Conservation (phyloP, 1,140 invertebrate species). For the Magallana angulata region DNA sequence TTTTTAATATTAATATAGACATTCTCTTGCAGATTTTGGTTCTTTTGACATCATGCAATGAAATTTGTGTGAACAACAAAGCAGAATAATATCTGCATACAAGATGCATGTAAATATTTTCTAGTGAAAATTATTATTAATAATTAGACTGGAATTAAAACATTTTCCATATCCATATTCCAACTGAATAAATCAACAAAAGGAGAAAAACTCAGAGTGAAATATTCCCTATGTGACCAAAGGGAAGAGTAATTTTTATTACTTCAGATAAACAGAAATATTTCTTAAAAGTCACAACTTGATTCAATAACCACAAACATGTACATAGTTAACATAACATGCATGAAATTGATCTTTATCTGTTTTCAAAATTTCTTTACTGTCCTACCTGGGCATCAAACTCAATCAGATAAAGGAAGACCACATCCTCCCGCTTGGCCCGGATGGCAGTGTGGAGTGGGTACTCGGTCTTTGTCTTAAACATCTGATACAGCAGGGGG, state of each 20-base stretch:
- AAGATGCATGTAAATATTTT: background rate
- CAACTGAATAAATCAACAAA: background rate
- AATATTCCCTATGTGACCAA: too few relatives aligned
- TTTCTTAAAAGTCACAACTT: too few relatives aligned
- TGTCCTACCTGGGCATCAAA: slow-evolving; percentile 88
- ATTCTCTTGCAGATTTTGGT: too few relatives aligned
- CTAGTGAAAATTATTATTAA: background rate
- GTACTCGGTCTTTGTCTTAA: slow-evolving; percentile 93
- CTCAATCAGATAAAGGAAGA: slow-evolving; percentile 95
- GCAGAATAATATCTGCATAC: background rate
- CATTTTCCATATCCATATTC: background rate
- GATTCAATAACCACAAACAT: too few relatives aligned
- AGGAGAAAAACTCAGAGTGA: background rate
- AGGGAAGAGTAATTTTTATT: too few relatives aligned
- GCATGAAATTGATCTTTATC: background rate
- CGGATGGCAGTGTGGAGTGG: slow-evolving; percentile 93
- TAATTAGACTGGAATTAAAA: background rate
- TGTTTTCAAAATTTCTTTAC: background rate
- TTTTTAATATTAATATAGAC: too few relatives aligned
- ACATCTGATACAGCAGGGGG: slow-evolving; percentile 91
- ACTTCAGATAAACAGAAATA: too few relatives aligned
- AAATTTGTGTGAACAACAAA: too few relatives aligned
- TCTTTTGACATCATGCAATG: too few relatives aligned
- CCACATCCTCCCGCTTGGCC: slow-evolving; percentile 93
- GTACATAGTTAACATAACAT: too few relatives aligned